Conservation (phyloP, 2,888 invertebrate genomes). For the Pseudanteris insignis region DNA sequence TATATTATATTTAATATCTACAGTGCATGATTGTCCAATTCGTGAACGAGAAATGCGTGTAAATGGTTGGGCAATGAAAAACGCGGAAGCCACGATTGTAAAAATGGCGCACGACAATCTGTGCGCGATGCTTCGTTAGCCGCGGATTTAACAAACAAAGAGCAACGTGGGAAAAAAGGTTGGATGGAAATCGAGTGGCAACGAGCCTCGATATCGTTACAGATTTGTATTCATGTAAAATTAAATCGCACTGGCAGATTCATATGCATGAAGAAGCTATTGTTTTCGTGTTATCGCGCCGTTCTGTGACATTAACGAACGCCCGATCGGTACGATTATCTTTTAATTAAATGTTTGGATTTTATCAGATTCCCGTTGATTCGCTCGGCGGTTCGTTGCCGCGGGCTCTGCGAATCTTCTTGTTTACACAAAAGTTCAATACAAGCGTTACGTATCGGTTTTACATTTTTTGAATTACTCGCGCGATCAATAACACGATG, state of each 20-base stretch:
- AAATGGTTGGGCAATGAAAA: constrained; percentile 31
- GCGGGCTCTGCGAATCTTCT: constrained; percentile 8
- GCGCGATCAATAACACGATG: no score
- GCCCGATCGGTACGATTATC: constrained; percentile 62
- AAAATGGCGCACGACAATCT: constrained; percentile 36
- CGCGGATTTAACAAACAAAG: constrained; percentile 38
- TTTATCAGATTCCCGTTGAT: constrained; percentile 52
- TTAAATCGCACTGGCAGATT: constrained; percentile 56
- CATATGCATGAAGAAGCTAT: constrained; percentile 63
- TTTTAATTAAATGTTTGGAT: constrained; percentile 65
- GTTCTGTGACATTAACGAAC: constrained; percentile 57
- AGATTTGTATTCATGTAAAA: constrained; percentile 63
- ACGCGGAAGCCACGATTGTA: constrained; percentile 11
- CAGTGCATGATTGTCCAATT: constrained; percentile 8
- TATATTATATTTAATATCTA: constrained; percentile 23
- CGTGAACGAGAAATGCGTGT: constrained; percentile 18
- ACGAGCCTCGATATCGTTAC: constrained; percentile 48
- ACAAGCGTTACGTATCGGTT: no score
- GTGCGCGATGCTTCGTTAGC: constrained; percentile 40
- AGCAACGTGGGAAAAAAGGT: constrained; percentile 41
- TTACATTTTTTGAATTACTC: no score
- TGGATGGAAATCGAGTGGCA: constrained; percentile 39
- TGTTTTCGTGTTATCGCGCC: constrained; percentile 53
- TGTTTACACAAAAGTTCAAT: constrained; percentile 22
- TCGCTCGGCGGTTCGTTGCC: constrained; percentile 9